These are phyloP conservation scores for Gulo gulo DNA, from an alignment of 2,113 vertebrate species.

Conservation along the genomic window DNA sequence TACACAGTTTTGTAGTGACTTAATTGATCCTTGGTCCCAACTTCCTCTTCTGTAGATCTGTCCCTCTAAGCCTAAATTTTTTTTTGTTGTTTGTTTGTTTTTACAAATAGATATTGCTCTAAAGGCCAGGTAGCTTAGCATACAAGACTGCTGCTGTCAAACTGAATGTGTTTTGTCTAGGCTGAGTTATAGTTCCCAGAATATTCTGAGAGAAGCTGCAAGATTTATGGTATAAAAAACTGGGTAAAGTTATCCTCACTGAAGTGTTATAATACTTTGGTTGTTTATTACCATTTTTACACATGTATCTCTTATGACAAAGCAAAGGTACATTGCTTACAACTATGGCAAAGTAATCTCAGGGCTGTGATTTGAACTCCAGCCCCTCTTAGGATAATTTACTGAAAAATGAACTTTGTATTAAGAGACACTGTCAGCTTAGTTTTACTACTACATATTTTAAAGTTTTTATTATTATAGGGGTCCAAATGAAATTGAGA, in stretches of 20 bases:
- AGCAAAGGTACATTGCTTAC: neutral
- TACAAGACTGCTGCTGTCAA: slow-evolving; percentile 7
- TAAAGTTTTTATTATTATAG: neutral
- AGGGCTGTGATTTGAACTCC: neutral
- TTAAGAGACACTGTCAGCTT: slow-evolving; percentile 9
- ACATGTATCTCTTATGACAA: neutral
- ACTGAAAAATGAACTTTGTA: slow-evolving; percentile 35
- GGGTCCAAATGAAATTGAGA: neutral
- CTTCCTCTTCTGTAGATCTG: neutral
- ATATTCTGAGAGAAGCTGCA: slow-evolving; percentile 40
- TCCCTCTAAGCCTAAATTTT: slow-evolving; percentile 20
- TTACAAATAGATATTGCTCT: neutral
- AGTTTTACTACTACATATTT: slow-evolving; percentile 19
- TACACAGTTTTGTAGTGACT: neutral
- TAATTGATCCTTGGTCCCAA: slow-evolving; percentile 31
- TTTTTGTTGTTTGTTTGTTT: neutral
- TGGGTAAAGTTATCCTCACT: slow-evolving; percentile 4
- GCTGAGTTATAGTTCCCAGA: neutral
- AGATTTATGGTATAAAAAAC: slow-evolving; percentile 11
- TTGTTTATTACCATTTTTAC: neutral
- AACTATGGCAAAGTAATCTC: neutral
- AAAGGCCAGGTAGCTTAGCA: slow-evolving; percentile 52
- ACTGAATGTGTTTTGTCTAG: neutral
- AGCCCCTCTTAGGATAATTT: neutral
- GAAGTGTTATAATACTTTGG: neutral